Evolutionary conservation across 2,113 vertebrate genomes (phyloP), one percentile per base, ranked within the genome.

Genomic region (Eulemur rufifrons): DNA sequence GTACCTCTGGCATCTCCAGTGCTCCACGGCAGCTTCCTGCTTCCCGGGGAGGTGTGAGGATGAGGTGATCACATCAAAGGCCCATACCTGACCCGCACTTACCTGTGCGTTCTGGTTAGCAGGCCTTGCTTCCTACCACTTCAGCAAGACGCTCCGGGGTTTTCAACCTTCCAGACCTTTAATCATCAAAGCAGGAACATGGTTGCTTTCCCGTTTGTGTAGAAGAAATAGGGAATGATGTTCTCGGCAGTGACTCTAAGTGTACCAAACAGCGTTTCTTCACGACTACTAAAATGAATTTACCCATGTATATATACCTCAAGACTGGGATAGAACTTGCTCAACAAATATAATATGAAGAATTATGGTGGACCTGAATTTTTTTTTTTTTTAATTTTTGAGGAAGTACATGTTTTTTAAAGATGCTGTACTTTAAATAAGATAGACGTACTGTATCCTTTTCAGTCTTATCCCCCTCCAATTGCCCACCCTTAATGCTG

Each of bases 311-410:
- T 29, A 29, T 71, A 68, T 42, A 45, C 8, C 52, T 87, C 32
- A 64, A 39, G 34, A 83, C 18, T 74, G 42, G 34, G 42, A 59
- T 61, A 17, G 63, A 69, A 85, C 66, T 84, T 95, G 54, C 32
- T 94, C n/a, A 59, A 68, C 45, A 93, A 50, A 68, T 56, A 20
- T 73, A 86, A 32, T 52, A 76, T 61, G 21, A 96, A 95, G 77
- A 73, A 74, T 76, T 73, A 78, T 29, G 37, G 21, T 76, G 77
- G 39, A 12, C 7, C 45, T 54, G 4, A 17, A 78, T 11, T 47
- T 74, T 42, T 54, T 37, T 37, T 37, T 17, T 63, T 80, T 63
- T 84, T 27, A 54, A 42, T 69, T 93, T 96, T 83, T 88, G 37
- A 87, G 37, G 64, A 66, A 80, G 74, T 29, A 47, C 18, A 32